Evolutionary conservation across 1,140 invertebrate species (phyloP).

Genomic region (Harlomillsia oculata): DNA sequence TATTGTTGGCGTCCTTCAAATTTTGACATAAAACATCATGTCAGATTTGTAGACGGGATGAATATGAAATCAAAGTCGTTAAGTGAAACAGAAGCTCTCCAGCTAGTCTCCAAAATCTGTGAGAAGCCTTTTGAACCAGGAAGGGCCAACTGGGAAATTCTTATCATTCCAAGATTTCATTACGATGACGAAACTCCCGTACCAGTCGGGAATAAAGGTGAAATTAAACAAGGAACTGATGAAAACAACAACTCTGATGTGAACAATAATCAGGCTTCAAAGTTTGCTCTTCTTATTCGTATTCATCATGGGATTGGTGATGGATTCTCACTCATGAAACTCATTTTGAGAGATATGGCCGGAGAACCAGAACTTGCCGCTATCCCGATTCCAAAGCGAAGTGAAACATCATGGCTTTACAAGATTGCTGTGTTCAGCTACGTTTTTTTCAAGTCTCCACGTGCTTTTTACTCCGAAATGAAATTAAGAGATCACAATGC

Average conservation of each 20-base stretch:
- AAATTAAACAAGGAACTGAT: not conserved
- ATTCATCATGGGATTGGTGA: conserved; percentile 33
- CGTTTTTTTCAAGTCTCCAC: conserved; percentile 17
- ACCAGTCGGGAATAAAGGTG: no score
- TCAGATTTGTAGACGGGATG: conserved; percentile 14
- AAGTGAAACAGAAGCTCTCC: conserved; percentile 19
- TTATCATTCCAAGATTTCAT: conserved; percentile 29
- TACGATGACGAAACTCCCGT: conserved; percentile 23
- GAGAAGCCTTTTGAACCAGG: conserved; percentile 15
- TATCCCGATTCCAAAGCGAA: conserved; percentile 5
- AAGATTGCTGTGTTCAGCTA: conserved; percentile 21
- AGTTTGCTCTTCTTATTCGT: conserved; percentile 26
- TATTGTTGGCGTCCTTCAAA: conserved; percentile 27
- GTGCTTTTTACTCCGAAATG: conserved; percentile 26
- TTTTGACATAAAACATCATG: conserved; percentile 31
- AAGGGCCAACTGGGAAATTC: conserved; percentile 30
- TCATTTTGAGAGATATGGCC: conserved; percentile 28
- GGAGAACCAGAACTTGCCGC: conserved; percentile 5
- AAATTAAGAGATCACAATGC: conserved; percentile 19
- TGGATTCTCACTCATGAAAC: conserved; percentile 32
- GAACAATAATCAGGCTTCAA: no score
- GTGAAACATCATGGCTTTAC: conserved; percentile 11
- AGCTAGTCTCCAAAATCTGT: conserved; percentile 1
- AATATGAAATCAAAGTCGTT: conserved; percentile 4
- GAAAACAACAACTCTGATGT: not conserved